Conservation (phyloP, 64 coral and sea anemone species). For the Exaiptasia diaphana region DNA sequence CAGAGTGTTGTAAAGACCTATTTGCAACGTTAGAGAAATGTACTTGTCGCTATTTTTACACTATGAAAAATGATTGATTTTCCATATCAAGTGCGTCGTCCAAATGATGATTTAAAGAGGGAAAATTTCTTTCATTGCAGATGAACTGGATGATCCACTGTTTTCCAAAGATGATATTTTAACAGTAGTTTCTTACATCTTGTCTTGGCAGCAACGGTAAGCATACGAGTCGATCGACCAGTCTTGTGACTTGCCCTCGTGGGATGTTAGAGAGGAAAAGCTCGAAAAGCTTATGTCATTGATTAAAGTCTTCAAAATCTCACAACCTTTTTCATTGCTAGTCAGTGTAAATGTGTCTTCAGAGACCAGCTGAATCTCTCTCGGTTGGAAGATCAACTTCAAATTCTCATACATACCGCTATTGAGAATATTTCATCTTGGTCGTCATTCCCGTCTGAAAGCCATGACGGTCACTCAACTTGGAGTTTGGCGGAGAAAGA, state of each 20-base stretch:
- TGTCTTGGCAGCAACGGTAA: constrained; percentile 92
- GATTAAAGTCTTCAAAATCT: constrained; percentile 6
- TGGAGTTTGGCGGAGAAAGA: constrained; percentile 69
- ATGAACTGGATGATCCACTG: constrained; percentile 70
- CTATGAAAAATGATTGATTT: background rate
- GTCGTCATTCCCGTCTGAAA: constrained; percentile 1
- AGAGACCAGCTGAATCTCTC: constrained; percentile 80
- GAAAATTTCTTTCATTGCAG: constrained; percentile 25
- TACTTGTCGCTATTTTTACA: constrained; percentile 31
- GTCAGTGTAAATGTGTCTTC: constrained; percentile 94
- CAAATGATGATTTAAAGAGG: background rate
- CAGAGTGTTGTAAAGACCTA: constrained; percentile 90
- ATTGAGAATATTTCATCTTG: constrained; percentile 55
- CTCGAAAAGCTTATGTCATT: too few relatives aligned
- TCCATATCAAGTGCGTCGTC: background rate
- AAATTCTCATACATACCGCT: constrained; percentile 61
- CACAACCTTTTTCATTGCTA: background rate
- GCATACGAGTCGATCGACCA: background rate
- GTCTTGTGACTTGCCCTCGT: background rate
- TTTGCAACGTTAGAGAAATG: constrained; percentile 81
- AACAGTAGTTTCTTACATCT: constrained; percentile 74
- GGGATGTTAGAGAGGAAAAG: too few relatives aligned
- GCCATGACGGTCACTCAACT: background rate
- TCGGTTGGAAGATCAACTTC: constrained; percentile 75
- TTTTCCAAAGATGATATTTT: constrained; percentile 85